Conservation (phyloP, 2,113 vertebrate species). For the Tetraodon nigroviridis region DNA sequence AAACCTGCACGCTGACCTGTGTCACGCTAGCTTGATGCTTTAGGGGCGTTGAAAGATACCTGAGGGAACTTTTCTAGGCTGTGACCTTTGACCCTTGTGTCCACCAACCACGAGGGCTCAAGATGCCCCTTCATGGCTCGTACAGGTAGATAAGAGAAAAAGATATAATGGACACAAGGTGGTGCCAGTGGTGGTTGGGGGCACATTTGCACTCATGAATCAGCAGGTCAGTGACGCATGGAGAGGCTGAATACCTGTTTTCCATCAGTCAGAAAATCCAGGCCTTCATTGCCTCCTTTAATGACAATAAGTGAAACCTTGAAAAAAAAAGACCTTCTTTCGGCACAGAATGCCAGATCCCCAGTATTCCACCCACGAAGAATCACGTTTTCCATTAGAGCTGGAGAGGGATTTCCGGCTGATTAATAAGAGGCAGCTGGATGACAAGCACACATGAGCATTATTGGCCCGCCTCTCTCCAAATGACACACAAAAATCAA, state of each 20-base stretch:
- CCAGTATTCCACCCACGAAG: slow-evolving; percentile 26
- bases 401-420: slow-evolving; percentile 9
- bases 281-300: slow-evolving; percentile 29
- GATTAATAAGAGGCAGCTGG: slow-evolving; percentile 9
- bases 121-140: slow-evolving; percentile 57
- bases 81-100: slow-evolving; percentile 63
- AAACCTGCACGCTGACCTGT: slow-evolving; percentile 64
- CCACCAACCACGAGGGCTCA: slow-evolving; percentile 45
- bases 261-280: slow-evolving; percentile 34
- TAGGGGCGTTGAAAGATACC: slow-evolving; percentile 55
- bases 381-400: slow-evolving; percentile 14
- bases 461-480: slow-evolving; percentile 23
- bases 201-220: slow-evolving; percentile 20
- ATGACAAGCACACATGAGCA: slow-evolving; percentile 30
- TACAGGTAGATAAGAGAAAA: slow-evolving; percentile 27
- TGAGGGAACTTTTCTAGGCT: slow-evolving; percentile 65
- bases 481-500: slow-evolving; percentile 36
- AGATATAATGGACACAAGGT: slow-evolving; percentile 29
- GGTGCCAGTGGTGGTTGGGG: slow-evolving; percentile 19
- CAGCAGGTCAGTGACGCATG: slow-evolving; percentile 2
- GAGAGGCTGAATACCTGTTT: slow-evolving; percentile 34
- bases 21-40: slow-evolving; percentile 47
- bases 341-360: slow-evolving; percentile 29
- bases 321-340: slow-evolving; percentile 7
- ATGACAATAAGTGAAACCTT: slow-evolving; percentile 33